Percentiles rank a stretch among this genome's conserved stretches.
These are phyloP conservation scores for Meloidogyne floridensis DNA, from an alignment of 1,140 invertebrate genomes.

Conservation along the genomic window DNA sequence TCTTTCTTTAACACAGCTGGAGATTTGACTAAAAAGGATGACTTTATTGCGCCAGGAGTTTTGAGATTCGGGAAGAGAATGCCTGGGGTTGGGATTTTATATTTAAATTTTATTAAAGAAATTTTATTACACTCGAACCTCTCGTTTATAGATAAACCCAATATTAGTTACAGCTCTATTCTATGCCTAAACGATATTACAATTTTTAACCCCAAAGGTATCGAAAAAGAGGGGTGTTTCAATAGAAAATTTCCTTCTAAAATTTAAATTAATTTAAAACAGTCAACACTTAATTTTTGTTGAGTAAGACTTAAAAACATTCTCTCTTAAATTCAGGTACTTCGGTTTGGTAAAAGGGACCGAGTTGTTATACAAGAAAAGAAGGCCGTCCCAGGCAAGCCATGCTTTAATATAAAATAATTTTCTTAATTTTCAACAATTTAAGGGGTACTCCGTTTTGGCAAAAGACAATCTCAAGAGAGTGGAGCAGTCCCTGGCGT, in stretches of 20 bases:
- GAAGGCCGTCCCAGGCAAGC: constrained; percentile 21
- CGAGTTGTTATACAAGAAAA: constrained; percentile 13
- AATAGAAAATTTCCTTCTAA: too few species aligned
- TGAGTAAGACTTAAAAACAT: too few species aligned
- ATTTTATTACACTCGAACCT: background rate
- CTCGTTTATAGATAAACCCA: too few species aligned
- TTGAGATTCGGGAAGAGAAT: constrained; percentile 32
- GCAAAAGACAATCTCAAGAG: constrained; percentile 24
- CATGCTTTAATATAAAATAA: background rate
- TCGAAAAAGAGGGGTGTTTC: too few species aligned
- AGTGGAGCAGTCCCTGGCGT: constrained; percentile 23
- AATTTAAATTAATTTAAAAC: too few species aligned
- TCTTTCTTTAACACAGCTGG: background rate
- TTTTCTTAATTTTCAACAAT: background rate
- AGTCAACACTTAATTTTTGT: too few species aligned
- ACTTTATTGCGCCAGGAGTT: constrained; percentile 33
- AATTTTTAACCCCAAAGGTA: too few species aligned
- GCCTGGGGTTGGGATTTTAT: background rate
- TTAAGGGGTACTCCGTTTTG: constrained; percentile 36
- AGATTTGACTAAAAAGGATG: constrained; percentile 18
- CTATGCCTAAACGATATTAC: too few species aligned
- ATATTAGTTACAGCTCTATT: too few species aligned
- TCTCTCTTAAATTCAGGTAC: constrained; percentile 10
- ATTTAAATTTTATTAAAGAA: background rate
- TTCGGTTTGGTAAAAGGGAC: constrained; percentile 33